A percentile compares a stretch with the other conserved stretches of the same genome.
Evolutionary conservation across 1,140 invertebrate genomes (phyloP).

Genomic region (Philotrypesis tridentata): DNA sequence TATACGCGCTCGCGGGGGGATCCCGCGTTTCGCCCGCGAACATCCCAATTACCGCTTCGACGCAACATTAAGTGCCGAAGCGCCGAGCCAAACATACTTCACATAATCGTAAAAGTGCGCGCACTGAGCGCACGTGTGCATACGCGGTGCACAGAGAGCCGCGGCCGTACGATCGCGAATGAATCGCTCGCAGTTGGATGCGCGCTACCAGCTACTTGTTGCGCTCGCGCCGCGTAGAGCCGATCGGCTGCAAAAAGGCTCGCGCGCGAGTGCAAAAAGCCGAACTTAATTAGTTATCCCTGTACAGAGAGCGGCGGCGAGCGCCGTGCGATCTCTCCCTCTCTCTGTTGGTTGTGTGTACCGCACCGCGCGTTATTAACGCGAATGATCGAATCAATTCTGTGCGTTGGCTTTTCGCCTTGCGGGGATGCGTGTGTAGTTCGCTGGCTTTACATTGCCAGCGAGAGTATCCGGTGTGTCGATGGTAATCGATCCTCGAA

Average conservation of each 20-base stretch:
- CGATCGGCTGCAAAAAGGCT: constrained; percentile 32
- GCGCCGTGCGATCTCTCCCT: no score
- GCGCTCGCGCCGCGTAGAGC: constrained; percentile 31
- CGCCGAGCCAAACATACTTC: no score
- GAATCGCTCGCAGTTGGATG: not conserved
- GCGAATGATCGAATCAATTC: not conserved
- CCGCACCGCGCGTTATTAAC: not conserved
- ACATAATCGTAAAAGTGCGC: no score
- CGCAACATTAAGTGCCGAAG: no score
- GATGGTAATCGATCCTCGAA: no score
- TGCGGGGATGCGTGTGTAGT: not conserved
- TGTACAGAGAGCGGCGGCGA: not conserved
- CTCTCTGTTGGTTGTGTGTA: not conserved
- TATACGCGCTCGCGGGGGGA: no score
- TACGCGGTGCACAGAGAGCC: no score
- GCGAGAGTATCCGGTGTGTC: no score
- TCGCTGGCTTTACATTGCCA: not conserved
- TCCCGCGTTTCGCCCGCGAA: no score
- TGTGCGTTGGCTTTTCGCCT: not conserved
- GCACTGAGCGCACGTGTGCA: not conserved
- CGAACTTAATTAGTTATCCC: constrained; percentile 52
- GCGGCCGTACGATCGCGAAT: no score
- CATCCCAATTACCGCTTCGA: no score
- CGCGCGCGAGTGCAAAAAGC: constrained; percentile 25
- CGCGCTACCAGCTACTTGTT: constrained; percentile 51